Percentiles rank a stretch among this genome's conserved stretches.
phyloP scores from a whole-genome alignment of 2,113 vertebrate species.

The Lynx canadensis region DNA sequence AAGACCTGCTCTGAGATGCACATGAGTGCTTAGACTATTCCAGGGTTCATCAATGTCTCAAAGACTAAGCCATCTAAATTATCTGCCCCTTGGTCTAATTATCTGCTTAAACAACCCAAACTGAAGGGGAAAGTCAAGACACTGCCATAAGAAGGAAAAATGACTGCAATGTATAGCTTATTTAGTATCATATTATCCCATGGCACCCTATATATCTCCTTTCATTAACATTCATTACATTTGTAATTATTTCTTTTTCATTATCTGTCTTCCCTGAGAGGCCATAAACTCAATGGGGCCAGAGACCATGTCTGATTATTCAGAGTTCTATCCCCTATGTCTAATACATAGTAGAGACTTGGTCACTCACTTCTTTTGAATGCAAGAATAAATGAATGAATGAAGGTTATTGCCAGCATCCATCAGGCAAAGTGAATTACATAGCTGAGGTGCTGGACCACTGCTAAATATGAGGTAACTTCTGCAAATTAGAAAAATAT shows the following conservation, averaged over 20 bases:
- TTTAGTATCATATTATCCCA: neutral
- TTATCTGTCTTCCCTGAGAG: neutral
- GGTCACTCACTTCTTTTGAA: neutral
- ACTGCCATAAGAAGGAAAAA: neutral
- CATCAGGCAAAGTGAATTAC: neutral
- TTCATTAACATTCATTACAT: neutral
- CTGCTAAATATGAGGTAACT: neutral
- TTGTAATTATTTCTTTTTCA: constrained; percentile 22
- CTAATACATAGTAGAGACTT: neutral
- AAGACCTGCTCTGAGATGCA: neutral
- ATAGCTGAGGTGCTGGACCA: neutral
- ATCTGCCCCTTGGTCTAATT: neutral
- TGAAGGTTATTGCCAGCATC: neutral
- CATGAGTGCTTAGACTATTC: neutral
- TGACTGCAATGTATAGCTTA: neutral
- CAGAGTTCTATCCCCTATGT: neutral
- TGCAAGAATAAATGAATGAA: neutral
- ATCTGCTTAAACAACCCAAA: neutral
- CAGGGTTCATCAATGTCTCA: neutral
- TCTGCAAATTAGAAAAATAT: neutral
- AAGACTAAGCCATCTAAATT: neutral
- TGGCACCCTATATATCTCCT: neutral
- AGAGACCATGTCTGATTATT: neutral
- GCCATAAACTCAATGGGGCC: neutral
- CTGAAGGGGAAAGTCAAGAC: neutral